Conservation (phyloP, 2,113 vertebrate genomes). For the Cephalophus harveyi region DNA sequence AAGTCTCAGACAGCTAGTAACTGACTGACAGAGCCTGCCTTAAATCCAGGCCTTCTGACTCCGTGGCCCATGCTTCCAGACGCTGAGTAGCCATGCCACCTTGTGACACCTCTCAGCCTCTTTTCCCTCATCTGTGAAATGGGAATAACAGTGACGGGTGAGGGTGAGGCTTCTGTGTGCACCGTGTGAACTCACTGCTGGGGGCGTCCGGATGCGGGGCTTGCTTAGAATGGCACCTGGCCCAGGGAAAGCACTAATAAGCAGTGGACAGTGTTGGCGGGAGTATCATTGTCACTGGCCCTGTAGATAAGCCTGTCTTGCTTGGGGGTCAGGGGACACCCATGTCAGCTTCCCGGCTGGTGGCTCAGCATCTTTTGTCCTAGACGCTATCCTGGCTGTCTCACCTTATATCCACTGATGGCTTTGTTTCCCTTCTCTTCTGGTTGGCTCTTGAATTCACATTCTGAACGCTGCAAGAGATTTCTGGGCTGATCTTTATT, state of each 20-base stretch:
- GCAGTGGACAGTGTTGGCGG: rapidly evolving
- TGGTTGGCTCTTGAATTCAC: rapidly evolving
- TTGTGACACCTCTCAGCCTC: neutral
- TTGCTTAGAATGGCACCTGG: neutral
- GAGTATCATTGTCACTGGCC: rapidly evolving
- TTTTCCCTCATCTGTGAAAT: neutral
- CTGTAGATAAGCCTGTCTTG: rapidly evolving
- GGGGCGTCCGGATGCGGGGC: rapidly evolving
- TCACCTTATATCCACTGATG: neutral
- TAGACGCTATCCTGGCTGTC: neutral
- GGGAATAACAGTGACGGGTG: rapidly evolving
- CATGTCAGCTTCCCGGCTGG: neutral
- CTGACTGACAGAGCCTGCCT: neutral
- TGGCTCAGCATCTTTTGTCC: neutral
- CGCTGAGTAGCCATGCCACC: neutral
- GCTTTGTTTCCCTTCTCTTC: neutral
- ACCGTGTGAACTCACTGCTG: rapidly evolving
- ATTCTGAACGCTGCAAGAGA: rapidly evolving
- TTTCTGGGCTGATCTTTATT: neutral
- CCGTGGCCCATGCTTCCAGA: neutral
- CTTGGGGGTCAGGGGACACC: neutral
- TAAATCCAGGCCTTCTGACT: neutral
- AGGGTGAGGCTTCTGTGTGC: neutral
- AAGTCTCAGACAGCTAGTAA: neutral
- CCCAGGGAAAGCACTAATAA: rapidly evolving